Base-by-base conservation (phyloP, 1,140 invertebrate species). In the Saccostrea glomerata region DNA sequence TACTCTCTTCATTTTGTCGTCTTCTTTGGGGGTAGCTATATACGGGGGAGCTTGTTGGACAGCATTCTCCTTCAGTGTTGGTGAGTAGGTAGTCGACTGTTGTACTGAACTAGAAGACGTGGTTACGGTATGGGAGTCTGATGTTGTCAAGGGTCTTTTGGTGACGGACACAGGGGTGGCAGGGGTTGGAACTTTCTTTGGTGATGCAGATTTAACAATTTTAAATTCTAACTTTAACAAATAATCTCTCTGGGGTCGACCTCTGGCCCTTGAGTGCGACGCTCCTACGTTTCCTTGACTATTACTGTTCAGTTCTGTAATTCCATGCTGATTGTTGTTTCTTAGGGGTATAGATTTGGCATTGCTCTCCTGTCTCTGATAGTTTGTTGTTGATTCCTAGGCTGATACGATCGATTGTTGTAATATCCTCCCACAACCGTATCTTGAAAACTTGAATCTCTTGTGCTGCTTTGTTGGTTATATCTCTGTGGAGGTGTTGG, bases 181-280 rank as follows among this genome's bases (percentile, higher is more conserved):
- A 36, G 30, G 30, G 30, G 30, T 36, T 36, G 30, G 30, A 36
- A 36, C 30, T 36, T 36, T 36, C 30, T 36, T 36, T 36, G 30
- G 30, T 36, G 30, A 36, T 36, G 30, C 30, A 36, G 2, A 36
- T 36, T 36, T n/a, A 30, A n/a, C 11, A 40, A 60, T 86, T 58
- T 0, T 58, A 0, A 7, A 90, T 36, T n/a, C 25, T 85, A 23
- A 9, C 83, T 30, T 55, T 58, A n/a, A 85, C 83, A 85, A 85
- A 2, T 85, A 85, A 56, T 15, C 83, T 54, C 58, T 55, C 25
- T 55, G 54, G n/a, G 36, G 83, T 85, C 83, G 36, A 40, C 83
- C 83, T 85, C 54, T 85, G 83, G 54, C 47, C 83, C 83, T 15
- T 55, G 83, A 85, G 83, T 40, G 20, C 25, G 83, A 85, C 83